phyloP scores from a whole-genome alignment of 2,797 vertebrate species.

The Mus caroli region DNA sequence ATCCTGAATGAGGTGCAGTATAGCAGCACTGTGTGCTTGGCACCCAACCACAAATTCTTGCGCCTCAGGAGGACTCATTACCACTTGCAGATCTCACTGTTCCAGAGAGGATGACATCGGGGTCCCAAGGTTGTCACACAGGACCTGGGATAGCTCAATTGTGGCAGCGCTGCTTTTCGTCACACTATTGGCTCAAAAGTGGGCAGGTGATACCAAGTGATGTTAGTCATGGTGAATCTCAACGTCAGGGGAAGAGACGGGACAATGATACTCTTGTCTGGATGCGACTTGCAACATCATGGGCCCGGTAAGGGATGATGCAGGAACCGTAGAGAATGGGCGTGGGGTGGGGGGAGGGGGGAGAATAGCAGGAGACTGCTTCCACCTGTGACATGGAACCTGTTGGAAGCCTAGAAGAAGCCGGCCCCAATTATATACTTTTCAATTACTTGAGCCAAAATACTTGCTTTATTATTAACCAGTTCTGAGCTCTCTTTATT shows the following conservation, averaged over 20 bases:
- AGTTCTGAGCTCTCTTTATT: slow-evolving; percentile 32
- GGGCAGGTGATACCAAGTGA: not conserved
- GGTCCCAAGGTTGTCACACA: not conserved
- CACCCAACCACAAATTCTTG: not conserved
- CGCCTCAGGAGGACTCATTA: not conserved
- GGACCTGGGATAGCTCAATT: not conserved
- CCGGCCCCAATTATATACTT: not conserved
- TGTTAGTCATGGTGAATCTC: not conserved
- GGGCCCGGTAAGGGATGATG: not conserved
- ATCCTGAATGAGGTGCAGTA: not conserved
- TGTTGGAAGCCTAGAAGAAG: not conserved
- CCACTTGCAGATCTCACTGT: not conserved
- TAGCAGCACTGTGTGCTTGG: not conserved
- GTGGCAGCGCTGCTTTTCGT: not conserved
- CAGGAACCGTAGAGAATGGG: not conserved
- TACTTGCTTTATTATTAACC: slow-evolving; percentile 46
- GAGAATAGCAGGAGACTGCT: not conserved
- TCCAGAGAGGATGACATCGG: not conserved
- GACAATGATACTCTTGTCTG: not conserved
- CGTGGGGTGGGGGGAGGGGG: not conserved
- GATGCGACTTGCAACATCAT: not conserved
- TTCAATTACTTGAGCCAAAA: not conserved
- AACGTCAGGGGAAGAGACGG: not conserved
- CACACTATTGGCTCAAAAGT: not conserved
- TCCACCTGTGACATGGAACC: not conserved